phyloP scores from a whole-genome alignment of 2,888 invertebrate species.

The Gerris lacustris region DNA sequence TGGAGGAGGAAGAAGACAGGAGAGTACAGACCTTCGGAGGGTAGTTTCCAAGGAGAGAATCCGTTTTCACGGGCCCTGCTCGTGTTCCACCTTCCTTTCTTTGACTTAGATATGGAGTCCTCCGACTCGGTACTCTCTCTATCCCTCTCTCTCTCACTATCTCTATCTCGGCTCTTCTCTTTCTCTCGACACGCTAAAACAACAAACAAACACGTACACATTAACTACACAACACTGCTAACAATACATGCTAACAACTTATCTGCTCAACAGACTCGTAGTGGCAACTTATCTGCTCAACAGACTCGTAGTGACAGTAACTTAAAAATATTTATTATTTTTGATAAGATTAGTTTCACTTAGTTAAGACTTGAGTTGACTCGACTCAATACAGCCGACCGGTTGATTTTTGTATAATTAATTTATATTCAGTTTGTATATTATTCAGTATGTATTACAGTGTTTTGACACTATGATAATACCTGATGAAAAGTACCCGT shows the following conservation, averaged over 20 bases:
- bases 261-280: not conserved
- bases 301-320: no score
- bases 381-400: no score
- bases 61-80: slow-evolving; percentile 11
- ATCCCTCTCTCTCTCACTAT: slow-evolving; percentile 20
- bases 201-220: not conserved
- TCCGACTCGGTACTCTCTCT: slow-evolving; percentile 20
- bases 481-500: no score
- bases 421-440: no score
- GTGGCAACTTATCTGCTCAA: not conserved
- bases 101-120: slow-evolving; percentile 18
- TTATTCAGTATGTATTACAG: no score
- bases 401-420: no score
- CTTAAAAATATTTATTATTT: no score
- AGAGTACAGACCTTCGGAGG: slow-evolving; percentile 10
- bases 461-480: no score
- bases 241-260: not conserved
- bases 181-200: slow-evolving; percentile 3
- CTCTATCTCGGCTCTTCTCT: slow-evolving; percentile 18
- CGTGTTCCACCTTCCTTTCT: slow-evolving; percentile 20
- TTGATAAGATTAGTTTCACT: no score
- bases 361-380: no score
- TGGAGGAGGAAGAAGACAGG: no score
- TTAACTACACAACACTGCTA: not conserved
- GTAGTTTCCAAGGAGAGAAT: slow-evolving; percentile 15